phyloP scores from a whole-genome alignment of 2,113 vertebrate species.

The Apteryx owenii region DNA sequence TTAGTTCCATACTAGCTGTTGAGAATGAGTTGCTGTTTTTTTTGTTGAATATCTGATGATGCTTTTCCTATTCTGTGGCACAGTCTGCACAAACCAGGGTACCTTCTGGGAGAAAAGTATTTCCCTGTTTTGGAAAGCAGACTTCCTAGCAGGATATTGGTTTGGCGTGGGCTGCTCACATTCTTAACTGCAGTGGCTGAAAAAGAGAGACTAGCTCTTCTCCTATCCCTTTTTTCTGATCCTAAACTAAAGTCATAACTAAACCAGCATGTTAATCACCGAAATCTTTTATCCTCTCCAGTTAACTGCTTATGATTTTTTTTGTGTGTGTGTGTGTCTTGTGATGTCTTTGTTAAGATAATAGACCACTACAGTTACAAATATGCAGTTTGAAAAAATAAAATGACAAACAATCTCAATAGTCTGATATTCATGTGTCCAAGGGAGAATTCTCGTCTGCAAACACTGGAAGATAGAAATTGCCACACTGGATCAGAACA shows the following conservation, averaged over 20 bases:
- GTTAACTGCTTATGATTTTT: slow-evolving; percentile 8
- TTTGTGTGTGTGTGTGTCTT: slow-evolving; percentile 2
- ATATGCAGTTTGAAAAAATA: background rate
- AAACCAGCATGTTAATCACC: slow-evolving; percentile 47
- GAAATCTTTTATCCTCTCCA: slow-evolving; percentile 6
- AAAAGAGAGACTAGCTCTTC: slow-evolving; percentile 67
- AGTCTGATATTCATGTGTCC: background rate
- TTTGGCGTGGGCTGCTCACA: slow-evolving; percentile 64
- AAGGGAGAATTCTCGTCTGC: background rate
- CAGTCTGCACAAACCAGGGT: background rate
- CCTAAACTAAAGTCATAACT: slow-evolving; percentile 35
- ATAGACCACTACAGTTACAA: background rate
- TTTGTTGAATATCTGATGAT: background rate
- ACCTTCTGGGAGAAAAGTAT: background rate
- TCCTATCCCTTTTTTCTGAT: background rate
- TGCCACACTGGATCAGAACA: background rate
- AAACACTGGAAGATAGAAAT: background rate
- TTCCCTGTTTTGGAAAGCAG: slow-evolving; percentile 55
- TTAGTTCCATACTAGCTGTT: background rate
- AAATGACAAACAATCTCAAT: background rate
- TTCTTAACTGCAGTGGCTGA: slow-evolving; percentile 72
- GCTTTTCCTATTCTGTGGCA: background rate
- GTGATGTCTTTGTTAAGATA: background rate
- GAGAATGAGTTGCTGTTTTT: background rate
- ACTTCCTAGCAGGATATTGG: background rate